Evolutionary conservation across 2,113 vertebrate species (phyloP), one percentile per base, ranked within the genome.

Genomic region (Cyanoderma ruficeps): DNA sequence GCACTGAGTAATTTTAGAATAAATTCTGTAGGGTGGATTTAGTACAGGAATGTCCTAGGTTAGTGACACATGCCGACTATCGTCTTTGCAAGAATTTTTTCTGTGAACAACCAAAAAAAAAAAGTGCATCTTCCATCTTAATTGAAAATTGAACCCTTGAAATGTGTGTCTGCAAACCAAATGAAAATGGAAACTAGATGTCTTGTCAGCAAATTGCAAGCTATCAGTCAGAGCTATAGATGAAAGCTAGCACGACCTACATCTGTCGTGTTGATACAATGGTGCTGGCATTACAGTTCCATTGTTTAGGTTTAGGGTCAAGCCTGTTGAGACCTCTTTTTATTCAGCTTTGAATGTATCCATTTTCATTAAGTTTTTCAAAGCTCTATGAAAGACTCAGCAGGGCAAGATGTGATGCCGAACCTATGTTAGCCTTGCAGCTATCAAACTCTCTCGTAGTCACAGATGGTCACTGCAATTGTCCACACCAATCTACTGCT

Each of bases 281-380:
- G 22, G 37, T 50, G 63, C 85, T 2, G 5, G 88, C 94, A 77
- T 94, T 95, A 94, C 90, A 76, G 80, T 70, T 56, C 74, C 79
- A 59, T 97, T 97, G 94, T 97, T 97, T 57, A 71, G 69, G 76
- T 25, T 91, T 78, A 83, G 84, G 95, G 93, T 97, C 96, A 96
- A 87, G 80, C 94, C 83, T 94, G 53, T 84, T 77, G 92, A 90
- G 94, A 93, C 94, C 94, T 94, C 89, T 94, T 93, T 93, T 96
- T 79, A 80, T 95, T 95, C 57, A 85, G 83, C 81, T 92, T 65
- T 90, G 68, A 97, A 96, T 90, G 93, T 96, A 95, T 97, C 94
- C 96, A 87, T 97, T 97, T 98, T 93, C 60, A 68, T 92, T 56
- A 96, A 87, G 92, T 79, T 94, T 97, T 96, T 97, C 83, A 96